Percentiles rank a stretch among this genome's conserved stretches.
These are phyloP conservation scores for Zophobas morio DNA, from an alignment of 1,140 invertebrate species.

Conservation along the genomic window DNA sequence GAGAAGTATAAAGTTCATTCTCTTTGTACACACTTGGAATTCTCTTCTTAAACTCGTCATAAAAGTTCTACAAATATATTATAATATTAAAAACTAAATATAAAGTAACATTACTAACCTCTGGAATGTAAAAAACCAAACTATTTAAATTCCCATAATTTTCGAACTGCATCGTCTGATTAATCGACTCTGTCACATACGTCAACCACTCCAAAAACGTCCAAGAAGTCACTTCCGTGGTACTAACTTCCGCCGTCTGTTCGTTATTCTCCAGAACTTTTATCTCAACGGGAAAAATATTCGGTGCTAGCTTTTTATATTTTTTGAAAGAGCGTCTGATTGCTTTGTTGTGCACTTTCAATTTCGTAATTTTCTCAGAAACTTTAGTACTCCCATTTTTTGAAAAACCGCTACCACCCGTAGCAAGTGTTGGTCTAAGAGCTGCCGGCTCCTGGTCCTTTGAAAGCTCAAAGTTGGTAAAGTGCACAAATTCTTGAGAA, in stretches of 20 bases:
- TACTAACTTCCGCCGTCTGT: background rate
- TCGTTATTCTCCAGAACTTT: constrained; percentile 54
- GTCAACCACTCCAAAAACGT: constrained; percentile 80
- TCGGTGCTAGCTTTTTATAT: constrained; percentile 57
- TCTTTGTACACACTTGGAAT: constrained; percentile 78
- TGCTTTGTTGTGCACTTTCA: constrained; percentile 38
- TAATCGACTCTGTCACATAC: constrained; percentile 83
- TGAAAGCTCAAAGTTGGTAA: constrained; percentile 72
- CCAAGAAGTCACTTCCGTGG: constrained; percentile 60
- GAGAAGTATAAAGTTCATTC: constrained; percentile 74
- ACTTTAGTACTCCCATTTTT: constrained; percentile 11
- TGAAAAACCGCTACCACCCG: background rate
- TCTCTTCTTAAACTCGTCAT: constrained; percentile 79
- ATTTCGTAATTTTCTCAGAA: constrained; percentile 22
- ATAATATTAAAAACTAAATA: constrained; percentile 46
- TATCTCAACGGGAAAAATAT: constrained; percentile 61
- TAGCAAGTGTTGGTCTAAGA: too few species aligned
- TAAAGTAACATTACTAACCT: constrained; percentile 63
- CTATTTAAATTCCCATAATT: constrained; percentile 81
- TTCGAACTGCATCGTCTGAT: constrained; percentile 85
- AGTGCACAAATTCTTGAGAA: constrained; percentile 79
- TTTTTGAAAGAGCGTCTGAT: constrained; percentile 54
- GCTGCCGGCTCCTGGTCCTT: background rate
- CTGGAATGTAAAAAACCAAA: constrained; percentile 80
- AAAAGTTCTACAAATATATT: constrained; percentile 72